A percentile compares a stretch with the other conserved stretches of the same genome.
Evolutionary conservation across 2,888 invertebrate genomes (phyloP).

Genomic region (Hermaeophaga mercurialis): DNA sequence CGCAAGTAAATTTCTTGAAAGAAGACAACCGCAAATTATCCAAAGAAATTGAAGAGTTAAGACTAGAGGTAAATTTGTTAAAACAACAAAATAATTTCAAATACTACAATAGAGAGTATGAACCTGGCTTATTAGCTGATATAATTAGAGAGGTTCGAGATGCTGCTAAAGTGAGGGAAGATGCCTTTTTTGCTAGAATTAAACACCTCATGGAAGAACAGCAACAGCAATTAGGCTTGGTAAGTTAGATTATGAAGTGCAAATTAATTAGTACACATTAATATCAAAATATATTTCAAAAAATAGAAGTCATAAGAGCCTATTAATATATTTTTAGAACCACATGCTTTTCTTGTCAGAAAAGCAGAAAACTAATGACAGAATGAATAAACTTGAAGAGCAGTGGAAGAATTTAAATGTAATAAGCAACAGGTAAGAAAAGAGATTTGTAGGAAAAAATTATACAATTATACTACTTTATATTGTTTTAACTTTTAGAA

Average conservation of each 20-base stretch:
- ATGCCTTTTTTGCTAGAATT: conserved; percentile 69
- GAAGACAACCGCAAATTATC: conserved; percentile 76
- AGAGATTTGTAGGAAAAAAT: no score
- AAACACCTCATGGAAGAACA: conserved; percentile 66
- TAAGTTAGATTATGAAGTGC: conserved; percentile 41
- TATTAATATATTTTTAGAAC: conserved; percentile 66
- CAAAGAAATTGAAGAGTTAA: conserved; percentile 75
- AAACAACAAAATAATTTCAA: conserved; percentile 51
- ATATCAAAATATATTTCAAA: no score
- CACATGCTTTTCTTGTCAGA: conserved; percentile 69
- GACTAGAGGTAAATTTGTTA: conserved; percentile 62
- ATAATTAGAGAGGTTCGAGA: conserved; percentile 75
- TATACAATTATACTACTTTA: no score
- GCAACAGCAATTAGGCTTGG: conserved; percentile 59
- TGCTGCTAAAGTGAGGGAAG: conserved; percentile 73
- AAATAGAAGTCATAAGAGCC: no score
- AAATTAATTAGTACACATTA: no score
- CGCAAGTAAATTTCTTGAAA: conserved; percentile 74
- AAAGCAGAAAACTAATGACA: conserved; percentile 69
- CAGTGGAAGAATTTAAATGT: conserved; percentile 62
- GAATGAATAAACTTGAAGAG: conserved; percentile 70
- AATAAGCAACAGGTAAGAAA: conserved; percentile 42
- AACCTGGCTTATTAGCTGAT: conserved; percentile 75
- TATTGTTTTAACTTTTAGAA: no score
- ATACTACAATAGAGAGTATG: conserved; percentile 60